Conservation (phyloP, 2,888 invertebrate species). For the Sturmia bella region DNA sequence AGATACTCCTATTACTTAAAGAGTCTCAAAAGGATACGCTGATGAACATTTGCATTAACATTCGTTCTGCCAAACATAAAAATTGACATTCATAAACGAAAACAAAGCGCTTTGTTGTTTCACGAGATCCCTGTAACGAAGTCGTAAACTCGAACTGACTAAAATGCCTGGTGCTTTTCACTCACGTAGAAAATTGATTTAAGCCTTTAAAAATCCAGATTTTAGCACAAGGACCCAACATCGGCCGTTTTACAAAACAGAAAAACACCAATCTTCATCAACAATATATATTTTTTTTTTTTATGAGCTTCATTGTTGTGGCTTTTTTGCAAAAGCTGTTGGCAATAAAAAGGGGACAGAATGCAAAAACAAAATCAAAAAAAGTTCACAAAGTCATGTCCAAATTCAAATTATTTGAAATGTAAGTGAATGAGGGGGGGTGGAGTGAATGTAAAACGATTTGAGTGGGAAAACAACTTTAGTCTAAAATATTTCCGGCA, state of each 20-base stretch:
- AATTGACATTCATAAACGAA: neutral
- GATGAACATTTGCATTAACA: neutral
- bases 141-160: conserved; percentile 17
- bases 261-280: neutral
- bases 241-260: neutral
- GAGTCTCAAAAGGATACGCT: neutral
- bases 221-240: conserved; percentile 28
- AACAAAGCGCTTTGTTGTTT: conserved; percentile 4
- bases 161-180: conserved; percentile 48
- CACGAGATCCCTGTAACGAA: conserved; percentile 16
- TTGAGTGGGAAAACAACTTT: too few relatives aligned
- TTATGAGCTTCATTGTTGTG: neutral
- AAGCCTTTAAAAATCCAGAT: conserved; percentile 47
- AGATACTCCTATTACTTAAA: conserved; percentile 9
- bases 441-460: too few relatives aligned
- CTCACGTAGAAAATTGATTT: conserved; percentile 65
- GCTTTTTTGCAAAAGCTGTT: neutral
- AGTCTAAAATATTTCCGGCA: too few relatives aligned
- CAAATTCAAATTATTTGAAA: neutral
- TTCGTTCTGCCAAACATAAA: neutral
- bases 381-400: conserved; percentile 6
- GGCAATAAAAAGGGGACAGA: neutral
- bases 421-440: neutral
- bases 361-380: neutral
- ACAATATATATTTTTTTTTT: too few relatives aligned